Conservation (phyloP, 2,113 vertebrate genomes). For the Oncorhynchus mykiss region DNA sequence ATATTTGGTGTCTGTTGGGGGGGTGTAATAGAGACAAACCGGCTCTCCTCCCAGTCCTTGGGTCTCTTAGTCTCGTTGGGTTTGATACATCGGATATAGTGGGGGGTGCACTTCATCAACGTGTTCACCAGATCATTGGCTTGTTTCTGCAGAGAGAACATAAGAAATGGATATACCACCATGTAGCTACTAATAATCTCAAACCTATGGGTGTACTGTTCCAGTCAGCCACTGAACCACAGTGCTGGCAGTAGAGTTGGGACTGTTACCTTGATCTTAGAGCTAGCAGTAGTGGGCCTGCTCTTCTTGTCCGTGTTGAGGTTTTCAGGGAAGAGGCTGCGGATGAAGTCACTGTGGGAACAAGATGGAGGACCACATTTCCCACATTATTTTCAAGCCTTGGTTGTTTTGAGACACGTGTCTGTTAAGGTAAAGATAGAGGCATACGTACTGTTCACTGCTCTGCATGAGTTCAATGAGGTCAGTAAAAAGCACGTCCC, state of each 20-base stretch:
- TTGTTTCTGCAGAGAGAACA: conserved; percentile 80
- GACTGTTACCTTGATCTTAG: conserved; percentile 90
- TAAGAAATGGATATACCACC: neutral
- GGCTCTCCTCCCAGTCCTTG: conserved; percentile 95
- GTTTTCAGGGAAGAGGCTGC: conserved; percentile 91
- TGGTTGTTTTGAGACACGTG: neutral
- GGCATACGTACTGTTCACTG: conserved; percentile 85
- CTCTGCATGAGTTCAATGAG: conserved; percentile 97
- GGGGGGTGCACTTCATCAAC: conserved; percentile 93
- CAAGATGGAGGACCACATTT: neutral
- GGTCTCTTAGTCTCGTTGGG: conserved; percentile 96
- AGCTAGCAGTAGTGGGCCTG: conserved; percentile 84
- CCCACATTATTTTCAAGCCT: no score
- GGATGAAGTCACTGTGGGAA: conserved; percentile 80
- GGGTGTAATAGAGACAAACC: conserved; percentile 67
- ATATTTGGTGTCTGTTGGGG: neutral
- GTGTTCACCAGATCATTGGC: conserved; percentile 94
- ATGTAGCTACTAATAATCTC: neutral
- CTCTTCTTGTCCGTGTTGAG: conserved; percentile 91
- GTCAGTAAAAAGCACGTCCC: conserved; percentile 92
- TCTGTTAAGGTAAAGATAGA: neutral
- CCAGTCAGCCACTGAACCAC: neutral
- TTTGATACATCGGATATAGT: conserved; percentile 98
- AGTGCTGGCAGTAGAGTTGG: neutral
- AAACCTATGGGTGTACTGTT: neutral